These are phyloP conservation scores for Coranthus polyacanthus DNA, from an alignment of 2,797 vertebrate species.

Conservation along the genomic window DNA sequence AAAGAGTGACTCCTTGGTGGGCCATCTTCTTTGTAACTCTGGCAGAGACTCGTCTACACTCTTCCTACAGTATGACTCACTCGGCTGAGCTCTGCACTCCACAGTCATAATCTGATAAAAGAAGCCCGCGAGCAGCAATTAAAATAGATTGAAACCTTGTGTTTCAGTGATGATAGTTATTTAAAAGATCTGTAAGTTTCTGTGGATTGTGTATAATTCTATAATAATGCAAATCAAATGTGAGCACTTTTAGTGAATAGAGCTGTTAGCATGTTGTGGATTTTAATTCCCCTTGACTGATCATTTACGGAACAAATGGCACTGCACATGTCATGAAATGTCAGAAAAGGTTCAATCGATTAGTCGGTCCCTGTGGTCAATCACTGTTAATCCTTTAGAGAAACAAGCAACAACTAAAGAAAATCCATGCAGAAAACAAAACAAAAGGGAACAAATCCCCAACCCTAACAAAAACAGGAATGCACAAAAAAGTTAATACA, in stretches of 20 bases:
- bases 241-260: neutral
- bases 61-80: conserved; percentile 74
- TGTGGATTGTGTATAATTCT: neutral
- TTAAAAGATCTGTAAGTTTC: neutral
- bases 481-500: conserved; percentile 5
- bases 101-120: conserved; percentile 37
- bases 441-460: too few species aligned
- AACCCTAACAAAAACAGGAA: conserved; percentile 1
- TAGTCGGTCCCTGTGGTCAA: too few species aligned
- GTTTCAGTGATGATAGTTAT: neutral
- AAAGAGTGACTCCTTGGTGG: conserved; percentile 66
- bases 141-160: conserved; percentile 33
- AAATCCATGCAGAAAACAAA: too few species aligned
- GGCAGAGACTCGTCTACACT: conserved; percentile 51
- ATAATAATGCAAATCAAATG: neutral
- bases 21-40: conserved; percentile 59
- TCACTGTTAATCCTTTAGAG: too few species aligned
- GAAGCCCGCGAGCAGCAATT: conserved; percentile 28
- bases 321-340: too few species aligned
- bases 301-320: too few species aligned
- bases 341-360: too few species aligned
- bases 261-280: too few species aligned
- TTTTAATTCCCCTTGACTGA: too few species aligned
- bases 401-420: too few species aligned
- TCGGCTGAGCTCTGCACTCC: conserved; percentile 58